phyloP scores from a whole-genome alignment of 2,797 vertebrate genomes.

The Phoebastria nigripes region DNA sequence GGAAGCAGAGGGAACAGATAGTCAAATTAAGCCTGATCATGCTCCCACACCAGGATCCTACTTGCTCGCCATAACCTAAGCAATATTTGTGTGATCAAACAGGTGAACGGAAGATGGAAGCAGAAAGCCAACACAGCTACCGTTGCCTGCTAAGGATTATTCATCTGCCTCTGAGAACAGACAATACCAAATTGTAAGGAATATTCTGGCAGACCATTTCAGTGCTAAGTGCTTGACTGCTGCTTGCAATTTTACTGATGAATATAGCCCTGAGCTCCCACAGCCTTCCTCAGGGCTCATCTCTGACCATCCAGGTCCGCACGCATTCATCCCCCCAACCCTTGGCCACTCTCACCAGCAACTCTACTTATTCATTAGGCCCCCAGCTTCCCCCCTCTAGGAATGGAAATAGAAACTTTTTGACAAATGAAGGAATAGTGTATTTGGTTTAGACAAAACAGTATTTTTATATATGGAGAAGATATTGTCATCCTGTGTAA shows the following conservation, averaged over 20 bases:
- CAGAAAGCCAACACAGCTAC: neutral
- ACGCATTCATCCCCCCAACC: fast-evolving
- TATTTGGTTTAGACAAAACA: neutral
- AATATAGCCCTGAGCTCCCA: neutral
- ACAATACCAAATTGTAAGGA: neutral
- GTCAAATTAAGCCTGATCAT: neutral
- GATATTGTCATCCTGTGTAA: neutral
- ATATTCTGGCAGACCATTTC: neutral
- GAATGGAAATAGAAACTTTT: neutral
- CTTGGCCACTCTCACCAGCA: neutral
- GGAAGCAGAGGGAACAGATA: neutral
- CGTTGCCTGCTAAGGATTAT: neutral
- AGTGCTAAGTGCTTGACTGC: neutral
- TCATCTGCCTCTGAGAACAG: neutral
- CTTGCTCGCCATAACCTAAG: neutral
- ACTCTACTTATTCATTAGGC: neutral
- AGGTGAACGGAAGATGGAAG: neutral
- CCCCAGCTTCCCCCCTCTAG: fast-evolving
- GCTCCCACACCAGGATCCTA: neutral
- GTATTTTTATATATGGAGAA: neutral
- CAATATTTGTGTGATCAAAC: neutral
- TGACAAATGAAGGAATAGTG: neutral
- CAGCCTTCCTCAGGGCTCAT: neutral
- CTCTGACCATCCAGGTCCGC: neutral
- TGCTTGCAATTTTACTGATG: neutral